Base-by-base conservation (phyloP, 2,113 vertebrate species). In the Brachyhypopomus gauderio region DNA sequence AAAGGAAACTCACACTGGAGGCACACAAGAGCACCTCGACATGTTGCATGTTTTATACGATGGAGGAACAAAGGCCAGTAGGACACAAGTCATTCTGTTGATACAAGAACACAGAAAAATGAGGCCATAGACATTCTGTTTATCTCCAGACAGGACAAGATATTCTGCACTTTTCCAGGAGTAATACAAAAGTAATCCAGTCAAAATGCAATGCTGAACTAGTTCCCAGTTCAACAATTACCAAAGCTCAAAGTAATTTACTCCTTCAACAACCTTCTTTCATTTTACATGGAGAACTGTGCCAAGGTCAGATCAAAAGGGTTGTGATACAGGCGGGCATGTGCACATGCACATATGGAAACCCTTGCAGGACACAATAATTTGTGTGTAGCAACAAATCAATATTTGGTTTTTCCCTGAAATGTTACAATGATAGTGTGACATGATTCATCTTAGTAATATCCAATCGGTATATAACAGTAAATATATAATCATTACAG, bases 121-220 rank as follows among this genome's bases (percentile, higher is more conserved):
- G 30, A 75, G 19, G 8, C 45, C 45, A 14, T 14, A 14, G 45
- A 52, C 45, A 52, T 52, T 52, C 45, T 52, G 45, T 14, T 52
- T 12, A 52, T 52, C 45, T 14, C 45, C 45, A 52, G 45, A 52
- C 7, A n/a, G 34, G 19, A 19, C 5, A 19, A 34, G 64, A 7
- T 23, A 56, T 73, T 30, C 23, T 55, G 52, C 55, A 58, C 58
- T 74, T 58, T 25, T 11, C 19, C 30, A 58, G 20, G 72, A 12
- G 52, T 17, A 41, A 67, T 20, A 64, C 23, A 55, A 30, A 19
- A 73, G 48, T 56, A 71, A 17, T 14, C 30, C 30, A 48, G 14
- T 30, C 34, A 1, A 52, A 48, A 80, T 63, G 58, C 38, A 73
- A 36, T 80, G 63, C n/a, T 52, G 19, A 77, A 36, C 34, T 58